Evolutionary conservation across 2,113 vertebrate species (phyloP).

Genomic region (Epinephelus lanceolatus): DNA sequence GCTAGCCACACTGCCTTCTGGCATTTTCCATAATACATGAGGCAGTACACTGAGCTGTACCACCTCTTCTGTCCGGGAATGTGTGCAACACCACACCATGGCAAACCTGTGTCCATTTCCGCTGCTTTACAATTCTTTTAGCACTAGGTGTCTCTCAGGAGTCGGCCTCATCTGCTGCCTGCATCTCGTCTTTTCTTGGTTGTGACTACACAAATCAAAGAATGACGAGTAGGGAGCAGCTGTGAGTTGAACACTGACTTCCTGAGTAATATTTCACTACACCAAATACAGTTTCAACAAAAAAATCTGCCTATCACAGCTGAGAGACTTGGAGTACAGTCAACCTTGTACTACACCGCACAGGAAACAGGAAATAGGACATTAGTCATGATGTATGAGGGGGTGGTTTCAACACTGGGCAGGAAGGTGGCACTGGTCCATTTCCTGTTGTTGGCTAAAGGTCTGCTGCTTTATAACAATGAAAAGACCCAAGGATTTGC

Average conservation of each 20-base stretch:
- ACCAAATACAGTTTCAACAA: background rate
- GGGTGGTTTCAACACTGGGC: constrained; percentile 15
- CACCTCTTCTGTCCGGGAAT: background rate
- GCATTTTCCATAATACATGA: background rate
- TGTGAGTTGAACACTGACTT: constrained; percentile 11
- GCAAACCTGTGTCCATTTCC: background rate
- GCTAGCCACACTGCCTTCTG: background rate
- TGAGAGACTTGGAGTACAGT: background rate
- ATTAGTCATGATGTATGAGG: constrained; percentile 67
- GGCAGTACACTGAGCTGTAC: background rate
- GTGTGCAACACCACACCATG: background rate
- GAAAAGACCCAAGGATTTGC: constrained; percentile 22
- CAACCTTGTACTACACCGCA: background rate
- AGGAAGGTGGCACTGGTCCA: constrained; percentile 68
- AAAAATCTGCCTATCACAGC: background rate
- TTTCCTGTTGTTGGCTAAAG: constrained; percentile 72
- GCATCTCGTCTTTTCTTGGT: background rate
- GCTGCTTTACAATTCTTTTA: constrained; percentile 13
- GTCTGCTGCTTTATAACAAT: constrained; percentile 38
- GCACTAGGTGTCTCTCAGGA: constrained; percentile 66
- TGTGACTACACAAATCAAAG: background rate
- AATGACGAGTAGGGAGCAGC: background rate
- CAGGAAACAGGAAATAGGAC: constrained; percentile 72
- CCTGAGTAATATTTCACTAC: background rate
- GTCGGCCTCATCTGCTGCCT: background rate